Evolutionary conservation across 1,140 invertebrate species (phyloP), one percentile per base, ranked within the genome.

Genomic region (Drosophila nikananu): DNA sequence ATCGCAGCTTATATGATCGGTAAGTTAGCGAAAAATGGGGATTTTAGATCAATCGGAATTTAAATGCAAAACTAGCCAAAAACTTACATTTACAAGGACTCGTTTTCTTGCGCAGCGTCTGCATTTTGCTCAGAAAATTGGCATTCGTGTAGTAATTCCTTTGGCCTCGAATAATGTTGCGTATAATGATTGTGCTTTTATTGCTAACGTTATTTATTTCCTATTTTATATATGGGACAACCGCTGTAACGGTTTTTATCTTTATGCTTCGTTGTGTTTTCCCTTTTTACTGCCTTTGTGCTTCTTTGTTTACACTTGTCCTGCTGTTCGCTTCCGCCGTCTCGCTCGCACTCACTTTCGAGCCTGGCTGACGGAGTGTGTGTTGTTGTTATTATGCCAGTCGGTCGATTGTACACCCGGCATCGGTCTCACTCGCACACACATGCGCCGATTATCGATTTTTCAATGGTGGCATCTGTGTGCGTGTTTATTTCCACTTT

Each of bases 61-160:
- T 35, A 30, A 66, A 66, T 23, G n/a, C 5, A 7, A 27, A 51
- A 51, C 5, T 25, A 27, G 17, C 48, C 4, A 27, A 49, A 27
- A 21, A 48, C 97, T 97, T 94, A 97, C 97, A 97, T 95, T 97
- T 97, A 94, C 96, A 96, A 92, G 97, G 97, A 94, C 96, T 97
- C 90, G 96, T 97, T 95, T 96, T 97, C 94, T 97, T 97, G 86
- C 97, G 95, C 94, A 97, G 94, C 86, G 96, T 97, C 96, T 97
- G 97, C 97, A 97, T 97, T 57, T 80, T 93, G 67, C 77, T 86
- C 73, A 91, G 65, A 73, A 90, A 82, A 71, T 91, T 91, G 70
- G 80, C 86, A 91, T 91, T 74, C 86, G 86, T 90, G 57, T 81
- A 63, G 41, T 70, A 68, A 71, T 71, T 71, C 64, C 67, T 55